phyloP scores from a whole-genome alignment of 92 coral and sea anemone species.

The Ricordea florida region DNA sequence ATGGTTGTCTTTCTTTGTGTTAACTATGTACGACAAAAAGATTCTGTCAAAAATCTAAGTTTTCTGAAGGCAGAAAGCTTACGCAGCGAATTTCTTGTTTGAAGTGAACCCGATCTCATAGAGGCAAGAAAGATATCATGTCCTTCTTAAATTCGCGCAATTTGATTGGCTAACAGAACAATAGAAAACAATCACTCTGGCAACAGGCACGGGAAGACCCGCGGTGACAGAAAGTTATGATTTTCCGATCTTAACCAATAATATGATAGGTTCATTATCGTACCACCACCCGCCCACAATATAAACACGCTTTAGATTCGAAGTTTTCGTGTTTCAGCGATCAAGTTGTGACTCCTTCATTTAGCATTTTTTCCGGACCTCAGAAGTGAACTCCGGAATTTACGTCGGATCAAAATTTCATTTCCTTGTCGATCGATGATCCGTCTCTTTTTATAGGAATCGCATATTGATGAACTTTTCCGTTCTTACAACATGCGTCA shows the following conservation, averaged over 20 bases:
- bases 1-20: constrained; percentile 15
- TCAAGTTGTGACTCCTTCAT: constrained; percentile 2
- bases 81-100: constrained; percentile 1
- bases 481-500: too few species aligned
- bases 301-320: constrained; percentile 47
- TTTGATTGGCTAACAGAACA: constrained; percentile 82
- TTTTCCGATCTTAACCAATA: constrained; percentile 7
- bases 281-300: constrained; percentile 55
- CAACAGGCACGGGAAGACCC: constrained; percentile 57
- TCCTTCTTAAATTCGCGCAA: constrained; percentile 36
- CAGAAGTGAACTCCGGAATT: background rate
- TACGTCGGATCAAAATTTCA: too few species aligned
- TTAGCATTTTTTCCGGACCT: background rate
- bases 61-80: background rate
- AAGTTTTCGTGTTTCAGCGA: constrained; percentile 20
- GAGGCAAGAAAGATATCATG: constrained; percentile 56
- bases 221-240: constrained; percentile 5
- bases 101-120: constrained; percentile 46
- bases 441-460: too few species aligned
- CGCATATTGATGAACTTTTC: too few species aligned
- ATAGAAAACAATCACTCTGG: constrained; percentile 56
- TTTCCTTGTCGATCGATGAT: too few species aligned
- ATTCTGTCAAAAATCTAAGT: too few species aligned
- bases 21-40: too few species aligned
- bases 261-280: constrained; percentile 30